A percentile compares a stretch with the other conserved stretches of the same genome.
Evolutionary conservation across 1,140 invertebrate genomes (phyloP).

Genomic region (Pachyrhynchus sulphureomaculatus): DNA sequence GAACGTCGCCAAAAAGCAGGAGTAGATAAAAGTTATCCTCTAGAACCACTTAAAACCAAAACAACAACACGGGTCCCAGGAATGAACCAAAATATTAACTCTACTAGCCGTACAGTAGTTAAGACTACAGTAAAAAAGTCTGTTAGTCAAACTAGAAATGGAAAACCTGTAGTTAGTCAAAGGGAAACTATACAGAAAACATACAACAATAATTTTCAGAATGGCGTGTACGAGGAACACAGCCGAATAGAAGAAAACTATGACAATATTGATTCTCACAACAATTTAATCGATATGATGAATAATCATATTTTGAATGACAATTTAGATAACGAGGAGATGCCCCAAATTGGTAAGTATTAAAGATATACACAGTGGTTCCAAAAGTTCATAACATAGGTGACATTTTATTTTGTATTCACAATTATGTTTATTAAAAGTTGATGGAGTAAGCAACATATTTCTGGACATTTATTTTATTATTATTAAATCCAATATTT

Average conservation of each 20-base stretch:
- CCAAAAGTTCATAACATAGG: too few species aligned
- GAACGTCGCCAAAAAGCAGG: slow-evolving; percentile 69
- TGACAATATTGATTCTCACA: slow-evolving; percentile 25
- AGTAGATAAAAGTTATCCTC: slow-evolving; percentile 77
- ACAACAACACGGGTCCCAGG: slow-evolving; percentile 36
- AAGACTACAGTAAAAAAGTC: slow-evolving; percentile 38
- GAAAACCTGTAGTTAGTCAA: slow-evolving; percentile 39
- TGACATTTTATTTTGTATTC: too few species aligned
- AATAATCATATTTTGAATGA: slow-evolving; percentile 44
- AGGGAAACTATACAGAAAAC: slow-evolving; percentile 33
- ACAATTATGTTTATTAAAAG: too few species aligned
- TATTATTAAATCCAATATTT: too few species aligned
- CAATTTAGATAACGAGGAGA: slow-evolving; percentile 46
- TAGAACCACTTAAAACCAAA: slow-evolving; percentile 66
- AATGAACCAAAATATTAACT: slow-evolving; percentile 23
- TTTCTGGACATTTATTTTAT: too few species aligned
- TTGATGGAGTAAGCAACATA: too few species aligned
- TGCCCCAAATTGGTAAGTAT: slow-evolving; percentile 42
- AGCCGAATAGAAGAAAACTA: slow-evolving; percentile 30
- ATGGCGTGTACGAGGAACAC: slow-evolving; percentile 39
- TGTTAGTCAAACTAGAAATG: slow-evolving; percentile 35
- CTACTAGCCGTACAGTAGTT: slow-evolving; percentile 27
- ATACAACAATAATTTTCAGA: slow-evolving; percentile 41
- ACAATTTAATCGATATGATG: slow-evolving; percentile 44
- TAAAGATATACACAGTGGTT: too few species aligned